Conservation (phyloP, 1,140 invertebrate species). For the Apis dorsata region DNA sequence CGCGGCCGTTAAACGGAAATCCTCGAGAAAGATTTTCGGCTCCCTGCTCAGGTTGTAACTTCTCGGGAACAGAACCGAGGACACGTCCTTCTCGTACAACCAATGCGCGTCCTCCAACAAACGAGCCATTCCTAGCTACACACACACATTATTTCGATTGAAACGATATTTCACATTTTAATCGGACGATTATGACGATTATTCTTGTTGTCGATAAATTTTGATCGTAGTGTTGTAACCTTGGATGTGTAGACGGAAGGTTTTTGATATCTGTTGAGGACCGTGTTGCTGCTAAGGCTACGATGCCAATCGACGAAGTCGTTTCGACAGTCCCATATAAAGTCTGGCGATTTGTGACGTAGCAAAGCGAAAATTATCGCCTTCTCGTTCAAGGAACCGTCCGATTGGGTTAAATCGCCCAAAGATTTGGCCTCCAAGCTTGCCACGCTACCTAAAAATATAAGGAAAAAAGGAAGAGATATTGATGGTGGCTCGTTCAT, state of each 20-base stretch:
- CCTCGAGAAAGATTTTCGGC: constrained; percentile 81
- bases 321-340: constrained; percentile 76
- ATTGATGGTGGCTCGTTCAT: neutral
- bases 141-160: neutral
- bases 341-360: constrained; percentile 67
- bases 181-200: no score
- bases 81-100: constrained; percentile 81
- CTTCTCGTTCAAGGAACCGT: constrained; percentile 72
- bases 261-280: constrained; percentile 73
- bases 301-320: constrained; percentile 75
- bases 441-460: constrained; percentile 61
- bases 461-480: neutral
- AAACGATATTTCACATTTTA: no score
- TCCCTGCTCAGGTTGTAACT: constrained; percentile 83
- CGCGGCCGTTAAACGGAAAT: constrained; percentile 84
- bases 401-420: constrained; percentile 66
- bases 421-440: constrained; percentile 70
- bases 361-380: constrained; percentile 70
- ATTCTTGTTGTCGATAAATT: no score
- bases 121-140: constrained; percentile 82
- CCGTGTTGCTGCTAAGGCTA: constrained; percentile 60
- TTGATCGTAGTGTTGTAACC: constrained; percentile 49
- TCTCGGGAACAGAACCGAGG: constrained; percentile 83
- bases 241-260: constrained; percentile 75
- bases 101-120: constrained; percentile 83